Percentiles rank a stretch among this genome's conserved stretches.
These are phyloP conservation scores for Casuarius casuarius DNA, from an alignment of 2,113 vertebrate genomes.

Conservation along the genomic window DNA sequence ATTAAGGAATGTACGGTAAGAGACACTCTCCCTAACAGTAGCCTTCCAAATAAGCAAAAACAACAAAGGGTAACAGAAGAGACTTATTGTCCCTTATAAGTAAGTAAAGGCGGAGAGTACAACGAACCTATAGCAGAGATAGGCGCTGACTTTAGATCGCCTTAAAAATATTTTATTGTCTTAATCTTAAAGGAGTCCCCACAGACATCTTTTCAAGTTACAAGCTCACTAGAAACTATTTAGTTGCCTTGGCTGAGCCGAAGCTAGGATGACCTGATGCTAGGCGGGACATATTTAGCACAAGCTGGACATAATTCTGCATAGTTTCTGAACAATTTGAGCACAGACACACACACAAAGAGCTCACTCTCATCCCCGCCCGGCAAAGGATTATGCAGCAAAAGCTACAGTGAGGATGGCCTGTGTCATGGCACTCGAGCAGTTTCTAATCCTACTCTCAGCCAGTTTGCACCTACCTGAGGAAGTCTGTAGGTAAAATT, in stretches of 20 bases:
- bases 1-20: not conserved
- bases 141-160: not conserved
- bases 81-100: not conserved
- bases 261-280: not conserved
- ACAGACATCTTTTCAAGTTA: not conserved
- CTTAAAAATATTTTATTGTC: not conserved
- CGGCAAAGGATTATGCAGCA: not conserved
- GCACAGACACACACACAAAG: not conserved
- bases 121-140: not conserved
- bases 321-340: not conserved
- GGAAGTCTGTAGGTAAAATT: not conserved
- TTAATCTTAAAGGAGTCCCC: not conserved
- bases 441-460: not conserved
- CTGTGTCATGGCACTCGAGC: not conserved
- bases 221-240: not conserved
- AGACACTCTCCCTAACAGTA: not conserved
- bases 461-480: not conserved
- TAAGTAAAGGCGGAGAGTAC: not conserved
- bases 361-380: not conserved
- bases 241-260: not conserved
- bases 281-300: not conserved
- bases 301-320: not conserved
- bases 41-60: not conserved
- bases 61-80: not conserved
- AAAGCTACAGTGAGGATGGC: not conserved